Percentiles rank a stretch among this genome's conserved stretches.
phyloP scores from a whole-genome alignment of 2,888 invertebrate species.

The Toxonevra muliebris region DNA sequence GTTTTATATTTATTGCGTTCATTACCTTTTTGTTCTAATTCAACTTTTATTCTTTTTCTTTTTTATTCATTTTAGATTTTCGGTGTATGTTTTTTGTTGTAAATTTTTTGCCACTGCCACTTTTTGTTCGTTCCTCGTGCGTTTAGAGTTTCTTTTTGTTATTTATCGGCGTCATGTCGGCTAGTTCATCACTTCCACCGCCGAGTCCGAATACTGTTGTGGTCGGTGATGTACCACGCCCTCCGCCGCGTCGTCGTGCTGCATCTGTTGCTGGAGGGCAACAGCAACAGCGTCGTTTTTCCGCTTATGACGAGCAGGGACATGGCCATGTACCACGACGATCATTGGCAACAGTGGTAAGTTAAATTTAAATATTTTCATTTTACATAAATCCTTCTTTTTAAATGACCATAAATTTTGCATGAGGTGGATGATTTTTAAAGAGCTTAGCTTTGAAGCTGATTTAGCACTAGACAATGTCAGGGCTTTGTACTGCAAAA shows the following conservation, averaged over 20 bases:
- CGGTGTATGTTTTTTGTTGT: too few relatives aligned
- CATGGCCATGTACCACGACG: conserved; percentile 59
- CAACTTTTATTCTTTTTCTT: neutral
- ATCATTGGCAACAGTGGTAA: conserved; percentile 60
- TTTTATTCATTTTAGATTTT: neutral
- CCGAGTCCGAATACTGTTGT: neutral
- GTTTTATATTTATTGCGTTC: neutral
- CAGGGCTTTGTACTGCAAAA: too few relatives aligned
- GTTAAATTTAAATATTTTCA: conserved; percentile 31
- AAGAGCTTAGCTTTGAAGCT: too few relatives aligned
- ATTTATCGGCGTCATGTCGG: conserved; percentile 16
- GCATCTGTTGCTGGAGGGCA: conserved; percentile 58
- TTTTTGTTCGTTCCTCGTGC: neutral
- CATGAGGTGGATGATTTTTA: too few relatives aligned
- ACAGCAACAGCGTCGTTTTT: conserved; percentile 48
- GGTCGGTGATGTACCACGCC: conserved; percentile 56
- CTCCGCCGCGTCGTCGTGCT: conserved; percentile 62
- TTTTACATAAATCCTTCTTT: too few relatives aligned
- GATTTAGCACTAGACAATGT: too few relatives aligned
- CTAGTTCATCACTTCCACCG: neutral
- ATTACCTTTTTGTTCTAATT: too few relatives aligned
- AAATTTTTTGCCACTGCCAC: neutral
- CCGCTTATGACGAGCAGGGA: conserved; percentile 45
- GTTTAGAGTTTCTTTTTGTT: neutral
- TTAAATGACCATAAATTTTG: too few relatives aligned